A percentile compares a stretch with the other conserved stretches of the same genome.
Evolutionary conservation across 1,140 invertebrate genomes (phyloP).

Genomic region (Cotesia vestalis): DNA sequence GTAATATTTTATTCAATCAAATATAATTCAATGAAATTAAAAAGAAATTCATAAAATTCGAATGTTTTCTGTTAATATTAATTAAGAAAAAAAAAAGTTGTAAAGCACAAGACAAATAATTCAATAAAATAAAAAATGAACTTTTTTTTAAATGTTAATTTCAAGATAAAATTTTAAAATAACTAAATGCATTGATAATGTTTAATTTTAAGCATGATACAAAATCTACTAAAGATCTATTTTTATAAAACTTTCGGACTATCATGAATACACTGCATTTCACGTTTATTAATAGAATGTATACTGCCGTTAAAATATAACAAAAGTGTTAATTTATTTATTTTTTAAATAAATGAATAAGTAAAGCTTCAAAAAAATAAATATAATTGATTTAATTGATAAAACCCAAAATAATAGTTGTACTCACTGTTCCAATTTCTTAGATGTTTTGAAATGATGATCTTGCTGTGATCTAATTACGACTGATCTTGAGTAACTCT

Average conservation of each 20-base stretch:
- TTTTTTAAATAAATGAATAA: conserved; percentile 15
- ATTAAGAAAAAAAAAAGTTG: too few species aligned
- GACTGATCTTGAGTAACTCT: conserved; percentile 59
- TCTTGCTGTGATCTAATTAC: conserved; percentile 58
- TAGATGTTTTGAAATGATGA: conserved; percentile 55
- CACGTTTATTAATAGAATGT: conserved; percentile 57
- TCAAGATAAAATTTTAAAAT: too few species aligned
- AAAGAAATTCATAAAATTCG: conserved; percentile 1
- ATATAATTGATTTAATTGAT: neutral
- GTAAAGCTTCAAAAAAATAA: too few species aligned
- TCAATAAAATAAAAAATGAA: too few species aligned
- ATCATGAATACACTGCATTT: conserved; percentile 52
- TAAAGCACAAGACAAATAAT: too few species aligned
- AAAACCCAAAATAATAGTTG: neutral
- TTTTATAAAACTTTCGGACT: conserved; percentile 56
- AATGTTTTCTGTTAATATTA: neutral
- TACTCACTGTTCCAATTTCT: conserved; percentile 63
- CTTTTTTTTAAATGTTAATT: too few species aligned
- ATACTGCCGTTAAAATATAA: conserved; percentile 32
- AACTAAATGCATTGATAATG: too few species aligned
- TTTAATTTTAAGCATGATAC: conserved; percentile 2
- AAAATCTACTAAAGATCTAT: conserved; percentile 52
- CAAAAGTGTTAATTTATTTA: conserved; percentile 35
- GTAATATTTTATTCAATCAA: conserved; percentile 25
- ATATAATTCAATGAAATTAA: neutral